Evolutionary conservation across 2,888 invertebrate species (phyloP).

Genomic region (Eupithecia insigniata): DNA sequence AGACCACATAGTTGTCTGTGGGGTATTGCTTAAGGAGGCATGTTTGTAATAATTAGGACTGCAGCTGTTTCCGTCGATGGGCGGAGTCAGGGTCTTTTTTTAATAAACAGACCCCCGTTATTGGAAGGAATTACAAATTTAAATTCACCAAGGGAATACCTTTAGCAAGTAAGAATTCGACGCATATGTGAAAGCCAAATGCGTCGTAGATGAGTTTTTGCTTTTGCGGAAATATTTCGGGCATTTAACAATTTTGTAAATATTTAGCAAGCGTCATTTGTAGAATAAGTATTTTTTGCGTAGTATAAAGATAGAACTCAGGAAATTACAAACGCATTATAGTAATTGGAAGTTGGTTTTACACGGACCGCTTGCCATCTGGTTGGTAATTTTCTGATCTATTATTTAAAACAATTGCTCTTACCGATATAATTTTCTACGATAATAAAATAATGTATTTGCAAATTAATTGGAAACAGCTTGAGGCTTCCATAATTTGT

Average conservation of each 20-base stretch:
- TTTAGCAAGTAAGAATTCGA: constrained; percentile 73
- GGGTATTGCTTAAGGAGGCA: constrained; percentile 68
- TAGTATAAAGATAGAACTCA: constrained; percentile 14
- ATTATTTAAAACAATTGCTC: constrained; percentile 18
- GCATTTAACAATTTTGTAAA: constrained; percentile 15
- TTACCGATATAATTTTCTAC: constrained; percentile 14
- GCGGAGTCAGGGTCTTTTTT: constrained; percentile 71
- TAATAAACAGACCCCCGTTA: constrained; percentile 75
- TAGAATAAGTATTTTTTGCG: constrained; percentile 14
- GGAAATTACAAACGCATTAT: constrained; percentile 28
- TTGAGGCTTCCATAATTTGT: neutral
- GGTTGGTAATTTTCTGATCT: constrained; percentile 29
- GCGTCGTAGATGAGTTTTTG: constrained; percentile 56
- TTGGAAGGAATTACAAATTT: constrained; percentile 81
- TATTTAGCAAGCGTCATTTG: constrained; percentile 28
- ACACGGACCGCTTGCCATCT: constrained; percentile 31
- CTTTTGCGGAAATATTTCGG: constrained; percentile 41
- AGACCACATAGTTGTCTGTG: constrained; percentile 63
- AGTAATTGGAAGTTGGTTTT: constrained; percentile 14
- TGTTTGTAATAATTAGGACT: constrained; percentile 78
- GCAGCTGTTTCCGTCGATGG: constrained; percentile 82
- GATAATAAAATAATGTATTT: neutral
- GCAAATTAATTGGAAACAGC: constrained; percentile 2
- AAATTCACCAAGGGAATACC: constrained; percentile 79
- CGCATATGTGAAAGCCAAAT: constrained; percentile 68